Base-by-base conservation (phyloP, 2,888 invertebrate genomes). In the Nasonovia ribisnigri region DNA sequence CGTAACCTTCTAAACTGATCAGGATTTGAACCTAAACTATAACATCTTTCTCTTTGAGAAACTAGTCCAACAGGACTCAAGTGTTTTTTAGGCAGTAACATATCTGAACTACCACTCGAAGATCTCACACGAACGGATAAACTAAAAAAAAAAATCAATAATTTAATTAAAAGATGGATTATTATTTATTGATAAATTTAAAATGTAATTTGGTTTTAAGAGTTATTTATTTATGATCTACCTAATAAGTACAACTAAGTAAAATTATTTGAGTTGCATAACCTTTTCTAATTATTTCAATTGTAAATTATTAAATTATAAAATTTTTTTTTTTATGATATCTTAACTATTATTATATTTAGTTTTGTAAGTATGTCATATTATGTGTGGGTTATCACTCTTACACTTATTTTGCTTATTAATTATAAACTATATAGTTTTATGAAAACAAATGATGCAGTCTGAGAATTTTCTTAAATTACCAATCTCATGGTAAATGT, bases 1-100 rank as follows among this genome's bases (percentile, higher is more conserved):
- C 93, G 90, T 67, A 93, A 43, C 48, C 24, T 93, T 93, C 24
- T 93, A n/a, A 93, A 90, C 13, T 93, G 57, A 96, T 96, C 96
- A 5, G 96, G 96, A 24, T 94, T 95, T 6, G 96, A 96, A 6
- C 97, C 97, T 84, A 97, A 96, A 94, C 97, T 97, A 95, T 97
- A 97, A 95, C 97, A 97, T 94, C 97, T 96, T 89, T 96, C 96
- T 90, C 96, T 95, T 51, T 93, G 91, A 84, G 90, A 89, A 92
- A 94, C 90, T n/a, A 90, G 36, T 77, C 67, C 88, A 92, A 94
- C 84, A 43, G 90, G 92, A 92, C 90, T 90, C n/a, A 92, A 86
- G 36, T 94, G 93, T 93, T 94, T 94, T 87, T 94, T 94, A 24
- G 91, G 60, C 20, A 92, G 48, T 54, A 92, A 91, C 87, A 94